Base-by-base conservation (phyloP, 2,113 vertebrate genomes). In the mouse (Mus musculus) region DNA sequence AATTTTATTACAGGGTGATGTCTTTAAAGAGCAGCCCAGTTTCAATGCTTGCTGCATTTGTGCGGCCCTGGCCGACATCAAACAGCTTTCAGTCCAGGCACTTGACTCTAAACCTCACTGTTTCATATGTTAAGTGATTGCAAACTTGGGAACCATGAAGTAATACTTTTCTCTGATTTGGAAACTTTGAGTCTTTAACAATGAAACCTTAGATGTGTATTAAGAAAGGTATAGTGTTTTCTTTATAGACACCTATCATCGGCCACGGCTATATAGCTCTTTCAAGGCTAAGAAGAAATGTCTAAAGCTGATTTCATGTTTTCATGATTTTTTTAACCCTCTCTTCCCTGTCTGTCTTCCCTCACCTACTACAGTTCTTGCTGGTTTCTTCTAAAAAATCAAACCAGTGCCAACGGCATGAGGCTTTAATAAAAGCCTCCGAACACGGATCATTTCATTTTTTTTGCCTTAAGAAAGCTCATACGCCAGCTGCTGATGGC, bases 91-190 rank as follows among this genome's bases (percentile, higher is more conserved):
- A 59, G 86, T 95, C 56, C 46, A 63, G 89, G 88, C 49, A 49
- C 24, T 96, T 1, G 5, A 96, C 96, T 95, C 96, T 97, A 95
- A 96, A 96, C 93, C 75, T 89, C 77, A 97, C 72, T 90, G 93
- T 94, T 54, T 97, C 82, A 73, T 95, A 89, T 24, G 75, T 82
- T 92, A 91, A 97, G 95, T 95, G 96, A 98, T 72, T 97, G 96
- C 98, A 98, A 98, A 98, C 81, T 63, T 92, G 97, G 93, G 95
- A 96, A 93, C 93, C 69, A 96, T 98, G 97, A 97, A 80, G 95
- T 97, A 92, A 89, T 96, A 93, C 95, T 95, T 97, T 92, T 94
- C 96, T 97, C 95, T 97, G 52, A 97, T 95, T 97, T 98, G 86
- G 87, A 97, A 94, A 98, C 92, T 75, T 56, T 97, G 95, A 95